Percentiles rank a stretch among this genome's conserved stretches.
Evolutionary conservation across 1,140 invertebrate genomes (phyloP).

Genomic region (Chironomus striatipennis): DNA sequence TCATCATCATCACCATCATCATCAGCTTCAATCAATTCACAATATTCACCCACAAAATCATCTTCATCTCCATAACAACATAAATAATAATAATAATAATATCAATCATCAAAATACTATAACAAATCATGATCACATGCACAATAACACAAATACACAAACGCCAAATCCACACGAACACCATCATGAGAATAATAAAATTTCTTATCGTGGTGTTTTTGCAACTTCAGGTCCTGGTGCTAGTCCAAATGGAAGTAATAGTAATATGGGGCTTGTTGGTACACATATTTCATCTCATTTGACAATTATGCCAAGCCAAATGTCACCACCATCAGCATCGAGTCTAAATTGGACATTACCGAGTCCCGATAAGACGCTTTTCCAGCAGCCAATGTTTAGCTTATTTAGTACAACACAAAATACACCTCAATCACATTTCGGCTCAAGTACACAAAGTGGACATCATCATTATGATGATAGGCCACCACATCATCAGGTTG

Average conservation of each 20-base stretch:
- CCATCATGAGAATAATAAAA: slow-evolving; percentile 47
- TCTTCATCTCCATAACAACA: slow-evolving; percentile 30
- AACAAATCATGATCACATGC: slow-evolving; percentile 29
- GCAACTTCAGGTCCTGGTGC: slow-evolving; percentile 44
- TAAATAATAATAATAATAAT: slow-evolving; percentile 31
- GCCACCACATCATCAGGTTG: slow-evolving; percentile 42
- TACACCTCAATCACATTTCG: slow-evolving; percentile 40
- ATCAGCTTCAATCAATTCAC: slow-evolving; percentile 35
- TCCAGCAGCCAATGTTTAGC: slow-evolving; percentile 48
- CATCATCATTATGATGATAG: slow-evolving; percentile 44
- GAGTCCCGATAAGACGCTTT: slow-evolving; percentile 51
- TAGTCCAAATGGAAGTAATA: slow-evolving; percentile 33
- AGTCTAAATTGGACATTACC: slow-evolving; percentile 47
- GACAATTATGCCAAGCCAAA: slow-evolving; percentile 38
- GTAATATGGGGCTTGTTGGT: slow-evolving; percentile 43
- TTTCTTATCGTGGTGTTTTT: slow-evolving; percentile 62
- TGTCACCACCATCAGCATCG: slow-evolving; percentile 42
- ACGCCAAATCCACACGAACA: slow-evolving; percentile 44
- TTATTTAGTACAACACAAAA: slow-evolving; percentile 36
- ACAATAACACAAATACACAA: slow-evolving; percentile 38
- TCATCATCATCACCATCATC: slow-evolving; percentile 34
- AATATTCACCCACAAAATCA: slow-evolving; percentile 31
- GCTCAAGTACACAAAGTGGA: slow-evolving; percentile 30
- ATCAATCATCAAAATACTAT: slow-evolving; percentile 32
- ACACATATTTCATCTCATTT: slow-evolving; percentile 34